Percentiles rank a stretch among this genome's conserved stretches.
These are phyloP conservation scores for Trichacis sp. DNA, from an alignment of 2,888 invertebrate genomes.

Conservation along the genomic window DNA sequence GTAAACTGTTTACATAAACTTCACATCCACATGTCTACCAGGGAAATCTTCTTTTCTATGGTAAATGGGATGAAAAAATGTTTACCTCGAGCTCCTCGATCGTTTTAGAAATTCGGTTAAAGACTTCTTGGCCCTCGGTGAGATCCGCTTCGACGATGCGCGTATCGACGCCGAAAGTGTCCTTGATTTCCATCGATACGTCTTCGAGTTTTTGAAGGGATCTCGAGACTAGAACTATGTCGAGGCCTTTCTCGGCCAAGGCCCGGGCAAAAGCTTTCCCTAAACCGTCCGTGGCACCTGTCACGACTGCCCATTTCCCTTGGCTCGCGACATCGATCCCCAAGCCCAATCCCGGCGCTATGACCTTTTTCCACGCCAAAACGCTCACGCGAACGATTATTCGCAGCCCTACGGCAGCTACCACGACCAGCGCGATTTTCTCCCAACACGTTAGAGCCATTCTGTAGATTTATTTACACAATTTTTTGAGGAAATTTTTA, in stretches of 20 bases:
- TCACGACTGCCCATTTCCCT: slow-evolving; percentile 75
- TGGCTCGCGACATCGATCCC: slow-evolving; percentile 59
- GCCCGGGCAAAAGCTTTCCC: slow-evolving; percentile 87
- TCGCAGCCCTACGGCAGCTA: slow-evolving; percentile 58
- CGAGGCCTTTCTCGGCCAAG: slow-evolving; percentile 81
- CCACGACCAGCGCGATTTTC: slow-evolving; percentile 57
- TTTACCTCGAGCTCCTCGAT: slow-evolving; percentile 72
- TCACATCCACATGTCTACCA: too few relatives aligned
- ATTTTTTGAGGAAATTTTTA: too few relatives aligned
- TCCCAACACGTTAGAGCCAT: slow-evolving; percentile 65
- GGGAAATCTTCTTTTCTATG: too few relatives aligned
- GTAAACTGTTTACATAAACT: too few relatives aligned
- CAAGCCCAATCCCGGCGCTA: slow-evolving; percentile 59
- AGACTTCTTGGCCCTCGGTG: slow-evolving; percentile 79
- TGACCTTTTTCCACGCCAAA: slow-evolving; percentile 59
- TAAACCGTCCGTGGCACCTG: slow-evolving; percentile 90
- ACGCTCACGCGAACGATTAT: slow-evolving; percentile 52
- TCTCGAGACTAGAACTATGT: slow-evolving; percentile 85
- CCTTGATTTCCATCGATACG: slow-evolving; percentile 81
- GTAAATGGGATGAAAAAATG: slow-evolving; percentile 4
- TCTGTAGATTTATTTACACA: too few relatives aligned
- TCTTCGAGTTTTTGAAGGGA: slow-evolving; percentile 79
- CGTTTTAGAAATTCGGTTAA: slow-evolving; percentile 77
- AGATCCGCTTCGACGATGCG: slow-evolving; percentile 87
- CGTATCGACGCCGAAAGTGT: slow-evolving; percentile 79